These are phyloP conservation scores for Probaryconus sp. DNA, from an alignment of 1,140 invertebrate species.

Conservation along the genomic window DNA sequence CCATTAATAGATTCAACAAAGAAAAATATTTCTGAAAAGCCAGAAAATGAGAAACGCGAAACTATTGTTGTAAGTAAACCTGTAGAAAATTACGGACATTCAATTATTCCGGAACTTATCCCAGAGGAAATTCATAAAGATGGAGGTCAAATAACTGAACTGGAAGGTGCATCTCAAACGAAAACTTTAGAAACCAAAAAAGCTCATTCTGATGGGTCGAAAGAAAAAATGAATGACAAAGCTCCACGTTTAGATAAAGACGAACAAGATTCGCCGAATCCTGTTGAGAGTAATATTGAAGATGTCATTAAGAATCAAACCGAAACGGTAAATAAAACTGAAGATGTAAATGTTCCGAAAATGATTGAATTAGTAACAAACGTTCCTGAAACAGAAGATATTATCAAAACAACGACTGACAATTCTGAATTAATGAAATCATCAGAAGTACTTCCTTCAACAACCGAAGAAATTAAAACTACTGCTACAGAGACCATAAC, in stretches of 20 bases:
- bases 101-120: slow-evolving; percentile 68
- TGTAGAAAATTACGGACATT: slow-evolving; percentile 55
- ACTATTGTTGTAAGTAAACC: slow-evolving; percentile 31
- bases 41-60: slow-evolving; percentile 56
- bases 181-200: slow-evolving; percentile 52
- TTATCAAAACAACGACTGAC: background rate
- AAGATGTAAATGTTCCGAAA: background rate
- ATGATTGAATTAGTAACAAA: slow-evolving; percentile 25
- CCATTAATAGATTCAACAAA: slow-evolving; percentile 60
- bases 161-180: background rate
- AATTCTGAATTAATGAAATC: too few species aligned
- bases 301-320: slow-evolving; percentile 61
- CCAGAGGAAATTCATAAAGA: slow-evolving; percentile 64
- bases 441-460: background rate
- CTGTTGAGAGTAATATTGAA: slow-evolving; percentile 69
- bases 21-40: slow-evolving; percentile 50
- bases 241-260: slow-evolving; percentile 74
- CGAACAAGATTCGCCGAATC: slow-evolving; percentile 73
- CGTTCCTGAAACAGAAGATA: slow-evolving; percentile 21
- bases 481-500: background rate
- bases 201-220: slow-evolving; percentile 79
- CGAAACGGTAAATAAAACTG: slow-evolving; percentile 29
- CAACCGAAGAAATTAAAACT: background rate
- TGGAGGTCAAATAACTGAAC: slow-evolving; percentile 24
- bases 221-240: slow-evolving; percentile 67